Conservation (phyloP, 1,140 invertebrate genomes). For the Paralvinella palmiformis region DNA sequence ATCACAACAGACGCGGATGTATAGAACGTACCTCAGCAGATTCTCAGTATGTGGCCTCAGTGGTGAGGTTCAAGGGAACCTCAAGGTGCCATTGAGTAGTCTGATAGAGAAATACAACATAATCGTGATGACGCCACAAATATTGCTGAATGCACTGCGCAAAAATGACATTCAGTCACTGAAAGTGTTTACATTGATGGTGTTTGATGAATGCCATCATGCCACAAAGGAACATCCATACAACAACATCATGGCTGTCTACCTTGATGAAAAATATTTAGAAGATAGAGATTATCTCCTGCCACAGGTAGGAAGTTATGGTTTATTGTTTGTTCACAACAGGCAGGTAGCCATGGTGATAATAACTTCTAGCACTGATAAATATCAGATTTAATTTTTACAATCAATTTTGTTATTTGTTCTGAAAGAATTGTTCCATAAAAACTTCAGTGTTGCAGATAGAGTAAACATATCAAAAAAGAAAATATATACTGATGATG, state of each 20-base stretch:
- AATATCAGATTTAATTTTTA: not conserved
- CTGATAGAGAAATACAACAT: constrained; percentile 25
- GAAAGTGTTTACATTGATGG: constrained; percentile 29
- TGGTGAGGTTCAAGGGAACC: too few relatives aligned
- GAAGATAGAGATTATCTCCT: constrained; percentile 19
- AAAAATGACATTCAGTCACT: constrained; percentile 15
- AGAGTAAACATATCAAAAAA: too few relatives aligned
- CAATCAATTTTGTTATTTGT: not conserved
- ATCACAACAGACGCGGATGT: constrained; percentile 34
- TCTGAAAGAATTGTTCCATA: not conserved
- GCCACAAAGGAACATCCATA: constrained; percentile 41
- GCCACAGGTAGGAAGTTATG: constrained; percentile 19
- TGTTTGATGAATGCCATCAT: constrained; percentile 50
- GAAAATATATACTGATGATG: too few relatives aligned
- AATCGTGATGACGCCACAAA: constrained; percentile 44
- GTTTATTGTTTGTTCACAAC: not conserved
- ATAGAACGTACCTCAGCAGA: constrained; percentile 26
- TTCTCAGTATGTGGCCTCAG: constrained; percentile 6
- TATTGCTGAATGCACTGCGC: constrained; percentile 41
- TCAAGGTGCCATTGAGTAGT: constrained; percentile 21
- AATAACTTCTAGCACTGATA: not conserved
- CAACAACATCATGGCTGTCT: constrained; percentile 37
- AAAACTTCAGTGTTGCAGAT: too few relatives aligned
- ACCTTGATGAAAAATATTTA: constrained; percentile 29
- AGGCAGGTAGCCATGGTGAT: not conserved